Conservation (phyloP, 2,113 vertebrate species). For the Phainopepla nitens region DNA sequence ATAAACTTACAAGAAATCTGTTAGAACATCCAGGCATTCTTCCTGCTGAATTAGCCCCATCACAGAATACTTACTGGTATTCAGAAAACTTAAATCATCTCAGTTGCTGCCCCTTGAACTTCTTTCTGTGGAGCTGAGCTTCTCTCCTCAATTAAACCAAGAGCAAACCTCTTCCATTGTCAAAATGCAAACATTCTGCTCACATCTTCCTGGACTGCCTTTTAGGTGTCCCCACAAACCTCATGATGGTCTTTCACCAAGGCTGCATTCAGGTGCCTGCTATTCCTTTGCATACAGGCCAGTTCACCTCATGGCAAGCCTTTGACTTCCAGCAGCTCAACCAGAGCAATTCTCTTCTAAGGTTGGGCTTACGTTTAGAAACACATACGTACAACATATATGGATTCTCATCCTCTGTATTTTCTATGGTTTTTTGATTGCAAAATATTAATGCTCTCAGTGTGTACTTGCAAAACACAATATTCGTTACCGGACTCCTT, state of each 20-base stretch:
- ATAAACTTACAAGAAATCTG: not conserved
- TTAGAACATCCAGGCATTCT: not conserved
- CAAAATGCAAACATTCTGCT: not conserved
- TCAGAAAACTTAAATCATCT: not conserved
- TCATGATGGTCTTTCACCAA: not conserved
- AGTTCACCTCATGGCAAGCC: not conserved
- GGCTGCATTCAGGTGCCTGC: not conserved
- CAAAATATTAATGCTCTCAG: not conserved
- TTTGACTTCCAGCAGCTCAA: not conserved
- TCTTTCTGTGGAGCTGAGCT: not conserved
- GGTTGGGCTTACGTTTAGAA: not conserved
- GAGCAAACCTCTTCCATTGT: not conserved
- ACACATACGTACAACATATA: not conserved
- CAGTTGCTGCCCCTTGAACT: not conserved
- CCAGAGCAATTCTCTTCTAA: not conserved
- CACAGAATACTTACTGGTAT: not conserved
- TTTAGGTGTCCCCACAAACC: not conserved
- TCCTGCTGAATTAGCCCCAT: not conserved
- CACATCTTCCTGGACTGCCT: not conserved
- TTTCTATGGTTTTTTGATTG: not conserved
- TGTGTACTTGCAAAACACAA: not conserved
- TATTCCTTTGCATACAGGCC: not conserved
- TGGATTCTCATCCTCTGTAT: rapidly evolving
- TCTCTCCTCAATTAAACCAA: not conserved
- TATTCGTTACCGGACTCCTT: not conserved